These are phyloP conservation scores for Chloroceryle aenea DNA, from an alignment of 2,113 vertebrate species.

Conservation along the genomic window DNA sequence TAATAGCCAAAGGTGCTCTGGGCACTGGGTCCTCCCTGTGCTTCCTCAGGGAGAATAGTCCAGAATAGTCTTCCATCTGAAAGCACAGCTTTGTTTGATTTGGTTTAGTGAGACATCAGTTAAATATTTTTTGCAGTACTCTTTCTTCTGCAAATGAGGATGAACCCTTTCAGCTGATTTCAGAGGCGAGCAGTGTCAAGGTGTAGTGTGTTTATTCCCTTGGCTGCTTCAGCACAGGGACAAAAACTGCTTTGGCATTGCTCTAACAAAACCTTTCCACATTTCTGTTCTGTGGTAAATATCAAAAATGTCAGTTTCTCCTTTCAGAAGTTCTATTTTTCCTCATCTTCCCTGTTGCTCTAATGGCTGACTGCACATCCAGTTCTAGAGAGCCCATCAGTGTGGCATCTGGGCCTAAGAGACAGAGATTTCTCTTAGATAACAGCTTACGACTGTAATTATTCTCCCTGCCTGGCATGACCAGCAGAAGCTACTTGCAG, in stretches of 20 bases:
- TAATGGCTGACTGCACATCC: not conserved
- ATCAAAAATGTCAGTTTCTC: not conserved
- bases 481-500: not conserved
- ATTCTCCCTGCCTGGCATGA: not conserved
- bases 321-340: not conserved
- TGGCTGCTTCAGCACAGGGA: not conserved
- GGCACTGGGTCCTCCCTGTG: not conserved
- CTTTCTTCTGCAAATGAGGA: not conserved
- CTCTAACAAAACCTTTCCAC: not conserved
- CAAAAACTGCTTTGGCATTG: not conserved
- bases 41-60: not conserved
- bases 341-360: not conserved
- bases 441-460: not conserved
- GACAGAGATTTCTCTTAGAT: not conserved
- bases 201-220: not conserved
- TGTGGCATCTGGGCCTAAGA: not conserved
- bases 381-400: not conserved
- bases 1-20: not conserved
- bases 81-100: not conserved
- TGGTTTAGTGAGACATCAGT: not conserved
- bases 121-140: not conserved
- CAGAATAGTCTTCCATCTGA: not conserved
- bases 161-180: not conserved
- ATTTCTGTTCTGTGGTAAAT: not conserved
- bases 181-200: fast-evolving